Evolutionary conservation across 92 coral and sea anemone genomes (phyloP), one percentile per base, ranked within the genome.

Genomic region (Paragorgia papillata): DNA sequence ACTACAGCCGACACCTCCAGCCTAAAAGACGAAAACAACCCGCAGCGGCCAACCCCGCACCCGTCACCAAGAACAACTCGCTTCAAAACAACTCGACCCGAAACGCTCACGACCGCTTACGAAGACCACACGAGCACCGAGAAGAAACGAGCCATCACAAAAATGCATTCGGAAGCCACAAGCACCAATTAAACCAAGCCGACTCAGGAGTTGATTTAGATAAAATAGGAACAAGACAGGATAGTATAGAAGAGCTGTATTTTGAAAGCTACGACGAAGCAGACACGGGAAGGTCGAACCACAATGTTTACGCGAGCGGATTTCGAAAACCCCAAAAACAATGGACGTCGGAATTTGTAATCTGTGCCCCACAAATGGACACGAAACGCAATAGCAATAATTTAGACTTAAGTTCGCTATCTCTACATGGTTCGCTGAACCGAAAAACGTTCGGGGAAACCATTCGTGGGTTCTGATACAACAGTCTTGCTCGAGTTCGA

Each of bases 261-360:
- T 46, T 68, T n/a, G 41, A 48, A 0, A 20, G 37, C 10, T 21
- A 9, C 3, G 21, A 21, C 15, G 17, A 46, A 6, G 2, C n/a
- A 15, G 14, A 7, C 9, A 46, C 53, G 2, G 15, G n/a, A 46
- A 46, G n/a, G 43, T 4, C 4, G 43, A 0, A n/a, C 0, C 58
- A 49, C 8, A 9, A 13, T 46, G n/a, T 26, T 26, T 32, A 49
- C 30, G n/a, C 32, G 1, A 20, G 58, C n/a, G 29, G 29, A 15
- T 49, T 68, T 10, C 57, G 39, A 44, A 44, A 24, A 15, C 41
- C 60, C 2, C 75, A 68, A 12, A 68, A 68, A 24, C 59, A 68
- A 68, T 68, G 75, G 75, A 68, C 51, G n/a, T 68, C 75, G 17
- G 75, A 68, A 49, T 68, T 68, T 29, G 34, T 68, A 46, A 44